These are phyloP conservation scores for Pithys albifrons DNA, from an alignment of 2,113 vertebrate genomes.

Conservation along the genomic window DNA sequence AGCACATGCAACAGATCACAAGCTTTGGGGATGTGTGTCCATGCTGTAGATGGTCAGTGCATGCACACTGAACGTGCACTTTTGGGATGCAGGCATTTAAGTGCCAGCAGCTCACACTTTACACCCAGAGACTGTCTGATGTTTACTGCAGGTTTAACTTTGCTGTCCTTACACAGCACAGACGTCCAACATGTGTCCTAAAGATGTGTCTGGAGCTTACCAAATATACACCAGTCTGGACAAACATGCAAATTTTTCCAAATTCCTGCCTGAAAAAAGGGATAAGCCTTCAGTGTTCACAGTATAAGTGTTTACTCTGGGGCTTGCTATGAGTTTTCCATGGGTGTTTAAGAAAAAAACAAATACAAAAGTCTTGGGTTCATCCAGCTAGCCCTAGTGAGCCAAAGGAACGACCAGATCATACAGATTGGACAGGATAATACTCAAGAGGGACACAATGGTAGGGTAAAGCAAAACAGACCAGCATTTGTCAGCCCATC, in stretches of 20 bases:
- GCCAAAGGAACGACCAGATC: background rate
- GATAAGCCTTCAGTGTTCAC: background rate
- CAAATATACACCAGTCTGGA: background rate
- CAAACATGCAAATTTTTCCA: background rate
- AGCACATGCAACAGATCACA: background rate
- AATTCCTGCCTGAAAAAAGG: background rate
- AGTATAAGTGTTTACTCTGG: background rate
- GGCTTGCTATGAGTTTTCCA: background rate
- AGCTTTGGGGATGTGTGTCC: background rate
- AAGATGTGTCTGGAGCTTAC: background rate
- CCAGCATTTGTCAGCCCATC: background rate
- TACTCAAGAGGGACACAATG: background rate
- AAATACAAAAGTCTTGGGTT: background rate
- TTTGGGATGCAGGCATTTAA: background rate
- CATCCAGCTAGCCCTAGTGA: background rate
- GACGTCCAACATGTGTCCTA: fast-evolving
- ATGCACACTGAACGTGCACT: background rate
- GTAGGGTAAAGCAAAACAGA: background rate
- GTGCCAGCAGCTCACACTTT: background rate
- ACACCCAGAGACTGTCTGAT: background rate
- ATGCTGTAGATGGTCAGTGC: background rate
- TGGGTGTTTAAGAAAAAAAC: background rate
- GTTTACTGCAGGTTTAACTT: background rate
- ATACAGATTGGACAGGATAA: background rate
- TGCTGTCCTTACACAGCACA: background rate